These are phyloP conservation scores for Saguinus imperator DNA, from an alignment of 2,113 vertebrate species.

Conservation along the genomic window DNA sequence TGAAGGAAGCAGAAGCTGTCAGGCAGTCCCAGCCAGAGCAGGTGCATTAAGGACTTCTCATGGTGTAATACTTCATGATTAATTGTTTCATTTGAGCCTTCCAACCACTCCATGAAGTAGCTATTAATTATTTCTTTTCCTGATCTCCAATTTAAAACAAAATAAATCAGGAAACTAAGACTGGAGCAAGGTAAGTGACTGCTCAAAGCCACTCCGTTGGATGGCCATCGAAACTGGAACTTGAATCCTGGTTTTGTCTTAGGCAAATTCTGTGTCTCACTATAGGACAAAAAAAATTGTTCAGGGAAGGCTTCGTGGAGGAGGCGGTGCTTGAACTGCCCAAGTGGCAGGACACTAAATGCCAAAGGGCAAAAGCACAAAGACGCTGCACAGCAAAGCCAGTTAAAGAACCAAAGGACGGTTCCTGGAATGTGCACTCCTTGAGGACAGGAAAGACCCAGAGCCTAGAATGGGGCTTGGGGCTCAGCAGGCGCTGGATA, in stretches of 20 bases:
- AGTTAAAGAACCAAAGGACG: background rate
- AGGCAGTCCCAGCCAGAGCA: background rate
- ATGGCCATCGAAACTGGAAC: background rate
- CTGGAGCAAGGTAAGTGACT: background rate
- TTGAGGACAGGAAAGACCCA: background rate
- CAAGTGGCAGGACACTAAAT: background rate
- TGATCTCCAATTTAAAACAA: background rate
- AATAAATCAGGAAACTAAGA: slow-evolving; percentile 29
- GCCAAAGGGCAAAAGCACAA: background rate
- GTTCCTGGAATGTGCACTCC: background rate
- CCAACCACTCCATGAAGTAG: background rate
- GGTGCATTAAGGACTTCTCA: background rate
- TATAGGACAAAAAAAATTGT: background rate
- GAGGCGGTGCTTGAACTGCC: background rate
- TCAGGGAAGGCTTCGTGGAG: slow-evolving; percentile 46
- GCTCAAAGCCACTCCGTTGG: background rate
- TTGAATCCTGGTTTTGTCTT: background rate
- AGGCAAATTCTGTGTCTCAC: background rate
- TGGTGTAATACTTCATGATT: background rate
- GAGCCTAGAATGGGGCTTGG: background rate
- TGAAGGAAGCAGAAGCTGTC: background rate
- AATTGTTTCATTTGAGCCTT: background rate
- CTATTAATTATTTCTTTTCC: background rate
- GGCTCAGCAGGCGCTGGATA: background rate
- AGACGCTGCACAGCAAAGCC: background rate